phyloP scores from a whole-genome alignment of 2,113 vertebrate genomes.

The Antidorcas marsupialis region DNA sequence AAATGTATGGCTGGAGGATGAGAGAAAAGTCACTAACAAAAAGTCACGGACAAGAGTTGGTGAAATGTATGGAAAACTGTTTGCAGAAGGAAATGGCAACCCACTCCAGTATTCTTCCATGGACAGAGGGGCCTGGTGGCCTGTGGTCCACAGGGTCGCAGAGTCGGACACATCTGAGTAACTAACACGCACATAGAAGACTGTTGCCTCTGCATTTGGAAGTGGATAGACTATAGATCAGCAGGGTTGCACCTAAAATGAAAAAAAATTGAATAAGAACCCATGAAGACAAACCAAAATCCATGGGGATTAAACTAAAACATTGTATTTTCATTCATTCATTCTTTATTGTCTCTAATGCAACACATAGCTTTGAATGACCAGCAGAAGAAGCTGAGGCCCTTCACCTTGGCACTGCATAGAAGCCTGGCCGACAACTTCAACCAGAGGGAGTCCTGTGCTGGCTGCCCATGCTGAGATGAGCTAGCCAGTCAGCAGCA shows the following conservation, averaged over 20 bases:
- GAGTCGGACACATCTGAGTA: neutral
- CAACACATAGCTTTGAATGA: neutral
- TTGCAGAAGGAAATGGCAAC: neutral
- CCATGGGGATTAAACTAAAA: neutral
- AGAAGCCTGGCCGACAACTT: fast-evolving
- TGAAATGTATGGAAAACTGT: neutral
- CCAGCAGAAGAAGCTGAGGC: neutral
- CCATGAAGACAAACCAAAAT: neutral
- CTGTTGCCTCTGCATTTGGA: neutral
- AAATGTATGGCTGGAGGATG: neutral
- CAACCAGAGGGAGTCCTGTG: neutral
- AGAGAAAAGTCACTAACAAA: neutral
- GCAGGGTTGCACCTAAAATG: neutral
- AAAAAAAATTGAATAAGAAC: neutral
- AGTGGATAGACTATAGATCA: neutral
- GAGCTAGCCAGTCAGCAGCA: neutral
- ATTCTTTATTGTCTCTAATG: neutral
- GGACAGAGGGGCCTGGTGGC: neutral
- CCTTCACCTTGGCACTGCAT: neutral
- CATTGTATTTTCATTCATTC: neutral
- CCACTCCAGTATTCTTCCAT: neutral
- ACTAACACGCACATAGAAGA: neutral
- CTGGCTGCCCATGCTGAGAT: neutral
- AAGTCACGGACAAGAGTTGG: neutral
- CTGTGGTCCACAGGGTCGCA: neutral